Evolutionary conservation across 2,888 invertebrate genomes (phyloP).

Genomic region (Endomychus coccineus): DNA sequence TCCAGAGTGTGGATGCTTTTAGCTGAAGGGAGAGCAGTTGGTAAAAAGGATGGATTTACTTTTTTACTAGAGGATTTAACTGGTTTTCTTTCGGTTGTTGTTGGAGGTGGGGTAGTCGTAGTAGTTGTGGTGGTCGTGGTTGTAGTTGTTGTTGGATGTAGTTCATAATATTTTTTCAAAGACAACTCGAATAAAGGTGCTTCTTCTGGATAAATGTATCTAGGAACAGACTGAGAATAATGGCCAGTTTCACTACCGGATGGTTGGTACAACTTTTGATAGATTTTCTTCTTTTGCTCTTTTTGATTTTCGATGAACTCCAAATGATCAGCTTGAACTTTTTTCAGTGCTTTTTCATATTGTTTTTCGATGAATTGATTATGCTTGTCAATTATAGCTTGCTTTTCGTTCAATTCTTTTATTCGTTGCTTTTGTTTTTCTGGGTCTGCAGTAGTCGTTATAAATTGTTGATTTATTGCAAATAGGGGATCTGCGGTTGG

Average conservation of each 20-base stretch:
- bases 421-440: conserved; percentile 56
- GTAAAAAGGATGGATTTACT: conserved; percentile 32
- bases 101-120: conserved; percentile 36
- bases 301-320: conserved; percentile 65
- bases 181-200: conserved; percentile 58
- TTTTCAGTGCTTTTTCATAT: conserved; percentile 70
- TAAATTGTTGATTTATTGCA: conserved; percentile 31
- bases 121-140: conserved; percentile 61
- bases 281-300: conserved; percentile 51
- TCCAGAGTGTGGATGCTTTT: conserved; percentile 41
- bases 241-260: conserved; percentile 33
- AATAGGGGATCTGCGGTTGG: conserved; percentile 32
- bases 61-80: conserved; percentile 8
- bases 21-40: conserved; percentile 50
- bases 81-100: conserved; percentile 18
- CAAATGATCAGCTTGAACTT: conserved; percentile 64
- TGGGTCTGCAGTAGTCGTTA: conserved; percentile 41
- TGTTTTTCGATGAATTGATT: conserved; percentile 73
- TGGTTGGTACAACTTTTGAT: conserved; percentile 37
- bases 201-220: conserved; percentile 57
- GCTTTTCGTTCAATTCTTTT: conserved; percentile 64
- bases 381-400: conserved; percentile 65
- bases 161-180: conserved; percentile 57
- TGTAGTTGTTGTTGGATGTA: conserved; percentile 62
- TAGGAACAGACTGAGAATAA: conserved; percentile 35